Evolutionary conservation across 2,888 invertebrate species (phyloP).

Genomic region (Hemistola chrysoprasaria): DNA sequence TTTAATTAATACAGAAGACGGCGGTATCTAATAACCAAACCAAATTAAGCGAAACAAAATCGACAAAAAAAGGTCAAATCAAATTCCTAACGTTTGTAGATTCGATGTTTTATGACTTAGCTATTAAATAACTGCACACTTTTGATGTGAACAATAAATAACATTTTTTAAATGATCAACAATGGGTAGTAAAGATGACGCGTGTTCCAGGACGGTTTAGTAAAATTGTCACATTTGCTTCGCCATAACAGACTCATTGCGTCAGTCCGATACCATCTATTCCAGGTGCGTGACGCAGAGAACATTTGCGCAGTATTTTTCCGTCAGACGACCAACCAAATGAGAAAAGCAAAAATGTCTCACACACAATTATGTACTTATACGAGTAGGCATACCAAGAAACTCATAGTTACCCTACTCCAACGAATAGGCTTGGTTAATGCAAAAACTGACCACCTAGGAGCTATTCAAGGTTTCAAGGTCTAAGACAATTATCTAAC

Average conservation of each 20-base stretch:
- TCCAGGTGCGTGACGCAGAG: slow-evolving; percentile 43
- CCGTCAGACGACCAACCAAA: no score
- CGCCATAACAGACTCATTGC: slow-evolving; percentile 36
- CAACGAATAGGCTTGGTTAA: slow-evolving; percentile 27
- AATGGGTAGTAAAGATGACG: slow-evolving; percentile 22
- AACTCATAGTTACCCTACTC: slow-evolving; percentile 40
- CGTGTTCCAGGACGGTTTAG: slow-evolving; percentile 31
- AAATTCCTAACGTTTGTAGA: slow-evolving; percentile 22
- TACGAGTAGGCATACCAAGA: no score
- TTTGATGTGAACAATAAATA: slow-evolving; percentile 24
- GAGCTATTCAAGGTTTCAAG: slow-evolving; percentile 62
- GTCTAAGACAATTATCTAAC: slow-evolving; percentile 52
- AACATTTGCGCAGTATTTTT: slow-evolving; percentile 46
- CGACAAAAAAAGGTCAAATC: slow-evolving; percentile 48
- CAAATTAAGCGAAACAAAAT: slow-evolving; percentile 51
- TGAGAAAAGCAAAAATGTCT: no score
- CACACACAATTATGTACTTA: no score
- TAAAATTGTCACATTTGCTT: slow-evolving; percentile 45
- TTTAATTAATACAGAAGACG: slow-evolving; percentile 4
- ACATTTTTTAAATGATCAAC: slow-evolving; percentile 23
- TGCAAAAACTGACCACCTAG: slow-evolving; percentile 32
- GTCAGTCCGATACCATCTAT: slow-evolving; percentile 32
- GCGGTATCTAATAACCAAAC: slow-evolving; percentile 37
- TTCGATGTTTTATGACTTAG: slow-evolving; percentile 39
- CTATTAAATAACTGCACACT: not conserved